Percentiles rank a stretch among this genome's conserved stretches.
Conservation (phyloP, 2,888 invertebrate species). For the Octodonta nipae region DNA sequence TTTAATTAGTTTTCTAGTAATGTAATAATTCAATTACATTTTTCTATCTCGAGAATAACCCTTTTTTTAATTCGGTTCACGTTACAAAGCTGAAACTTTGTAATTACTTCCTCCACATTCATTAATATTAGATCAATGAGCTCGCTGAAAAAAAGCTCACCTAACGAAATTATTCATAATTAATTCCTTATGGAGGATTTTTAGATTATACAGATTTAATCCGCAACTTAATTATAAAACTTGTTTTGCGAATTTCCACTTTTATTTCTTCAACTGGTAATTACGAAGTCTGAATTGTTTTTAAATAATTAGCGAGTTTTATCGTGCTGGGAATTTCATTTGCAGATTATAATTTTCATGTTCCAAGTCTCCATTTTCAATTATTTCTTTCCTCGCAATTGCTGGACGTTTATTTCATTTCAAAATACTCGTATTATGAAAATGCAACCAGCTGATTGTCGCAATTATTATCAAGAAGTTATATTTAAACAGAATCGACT, state of each 20-base stretch:
- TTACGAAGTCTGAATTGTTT: constrained; percentile 27
- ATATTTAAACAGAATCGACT: no score
- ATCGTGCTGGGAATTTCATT: constrained; percentile 15
- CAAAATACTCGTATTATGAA: no score
- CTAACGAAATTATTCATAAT: constrained; percentile 30
- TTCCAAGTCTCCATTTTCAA: constrained; percentile 13
- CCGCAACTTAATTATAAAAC: constrained; percentile 29
- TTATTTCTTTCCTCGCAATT: constrained; percentile 16
- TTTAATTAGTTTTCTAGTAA: no score
- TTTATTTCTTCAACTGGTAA: constrained; percentile 26
- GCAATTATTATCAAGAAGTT: no score
- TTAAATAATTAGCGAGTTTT: constrained; percentile 27
- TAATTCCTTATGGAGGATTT: constrained; percentile 30
- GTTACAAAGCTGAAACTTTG: no score
- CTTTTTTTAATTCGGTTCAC: no score
- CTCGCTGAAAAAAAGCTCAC: constrained; percentile 13
- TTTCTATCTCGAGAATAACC: no score
- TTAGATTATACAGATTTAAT: constrained; percentile 31
- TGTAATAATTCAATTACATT: no score
- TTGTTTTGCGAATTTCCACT: constrained; percentile 27
- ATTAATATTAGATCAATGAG: constrained; percentile 2
- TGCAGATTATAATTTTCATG: constrained; percentile 14
- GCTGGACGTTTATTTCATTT: no score
- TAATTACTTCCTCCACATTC: no score
- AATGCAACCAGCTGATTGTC: no score